Base-by-base conservation (phyloP, 1,140 invertebrate genomes). In the Bombus superbus region DNA sequence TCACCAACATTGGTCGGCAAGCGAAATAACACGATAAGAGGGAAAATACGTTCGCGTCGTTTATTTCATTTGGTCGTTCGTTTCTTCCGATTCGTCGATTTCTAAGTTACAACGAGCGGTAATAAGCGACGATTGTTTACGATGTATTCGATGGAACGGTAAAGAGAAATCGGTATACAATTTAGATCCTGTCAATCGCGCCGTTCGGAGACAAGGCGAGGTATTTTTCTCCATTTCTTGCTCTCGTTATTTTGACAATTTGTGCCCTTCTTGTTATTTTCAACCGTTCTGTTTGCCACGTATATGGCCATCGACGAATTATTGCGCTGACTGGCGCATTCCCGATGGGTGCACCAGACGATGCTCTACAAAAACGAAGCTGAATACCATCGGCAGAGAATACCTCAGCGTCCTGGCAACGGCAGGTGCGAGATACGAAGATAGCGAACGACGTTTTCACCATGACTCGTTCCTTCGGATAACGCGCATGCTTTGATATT, bases 361-460 rank as follows among this genome's bases (percentile, higher is more conserved):
- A 90, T 86, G 86, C 81, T 72, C 83, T 28, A 68, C 76, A 90
- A 90, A 90, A 90, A 90, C 89, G 62, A 72, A 59, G 77, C 47
- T 64, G 88, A 80, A 80, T 78, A 83, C 64, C 86, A 81, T 86
- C 77, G 42, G 40, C 47, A 35, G 77, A 79, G 89, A 90, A 90
- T 90, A 90, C 84, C 82, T 80, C 42, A 47, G 59, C 81, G 86
- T 90, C 71, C 81, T 84, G 78, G 80, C 81, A 84, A 47, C 74
- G 91, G 89, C 92, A 92, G 92, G 92, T 92, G 92, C 88, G 88
- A 92, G 92, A 91, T 83, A 82, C 91, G 90, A 85, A 88, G 90
- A 78, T 82, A 90, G 82, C 38, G 86, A 82, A 82, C 90, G 85
- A 90, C 86, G 86, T 91, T 91, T 89, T 92, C 91, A 87, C 89